Conservation (phyloP, 2,797 vertebrate species). For the Carcharodon carcharias region DNA sequence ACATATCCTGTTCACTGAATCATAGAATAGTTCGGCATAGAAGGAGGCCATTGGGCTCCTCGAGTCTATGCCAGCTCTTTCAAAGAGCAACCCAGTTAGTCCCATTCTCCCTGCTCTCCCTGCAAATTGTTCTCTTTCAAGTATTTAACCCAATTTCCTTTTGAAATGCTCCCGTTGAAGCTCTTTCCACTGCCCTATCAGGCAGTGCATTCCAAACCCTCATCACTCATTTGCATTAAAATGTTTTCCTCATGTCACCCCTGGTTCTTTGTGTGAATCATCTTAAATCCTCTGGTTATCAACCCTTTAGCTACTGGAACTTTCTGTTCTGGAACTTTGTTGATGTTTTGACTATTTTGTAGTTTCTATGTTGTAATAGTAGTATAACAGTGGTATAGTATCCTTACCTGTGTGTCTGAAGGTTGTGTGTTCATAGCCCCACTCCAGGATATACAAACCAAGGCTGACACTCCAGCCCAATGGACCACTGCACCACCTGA, state of each 20-base stretch:
- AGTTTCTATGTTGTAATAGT: background rate
- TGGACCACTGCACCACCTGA: background rate
- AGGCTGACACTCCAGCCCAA: background rate
- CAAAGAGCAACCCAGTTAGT: background rate
- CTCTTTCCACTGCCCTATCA: background rate
- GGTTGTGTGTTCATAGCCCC: no score
- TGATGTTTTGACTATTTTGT: no score
- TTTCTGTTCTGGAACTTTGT: background rate
- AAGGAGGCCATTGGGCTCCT: background rate
- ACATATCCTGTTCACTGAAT: background rate
- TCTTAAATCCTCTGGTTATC: background rate
- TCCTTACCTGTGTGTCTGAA: no score
- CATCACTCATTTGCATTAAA: background rate
- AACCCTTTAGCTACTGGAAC: background rate
- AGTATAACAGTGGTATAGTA: no score
- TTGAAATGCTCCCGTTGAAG: background rate
- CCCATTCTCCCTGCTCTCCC: background rate
- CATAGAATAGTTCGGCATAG: background rate
- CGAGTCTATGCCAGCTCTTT: background rate
- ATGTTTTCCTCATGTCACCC: background rate
- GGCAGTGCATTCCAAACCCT: background rate
- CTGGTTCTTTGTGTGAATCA: background rate
- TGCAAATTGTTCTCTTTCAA: background rate
- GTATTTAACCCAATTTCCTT: background rate
- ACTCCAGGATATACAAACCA: no score